Evolutionary conservation across 1,140 invertebrate genomes (phyloP).

Genomic region (Brachionus koreanus): DNA sequence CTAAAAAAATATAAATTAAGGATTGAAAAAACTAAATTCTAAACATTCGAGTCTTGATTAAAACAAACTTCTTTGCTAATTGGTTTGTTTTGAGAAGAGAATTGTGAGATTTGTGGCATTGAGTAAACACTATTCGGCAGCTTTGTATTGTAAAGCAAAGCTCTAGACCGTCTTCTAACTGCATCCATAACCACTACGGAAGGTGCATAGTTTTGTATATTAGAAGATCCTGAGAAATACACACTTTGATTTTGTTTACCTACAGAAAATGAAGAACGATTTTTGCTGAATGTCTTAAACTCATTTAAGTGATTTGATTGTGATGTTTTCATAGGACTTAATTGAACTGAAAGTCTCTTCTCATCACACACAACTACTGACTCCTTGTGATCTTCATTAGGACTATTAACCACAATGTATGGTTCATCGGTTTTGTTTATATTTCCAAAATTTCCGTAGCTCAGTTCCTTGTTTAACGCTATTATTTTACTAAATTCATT

Average conservation of each 20-base stretch:
- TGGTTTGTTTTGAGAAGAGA: neutral
- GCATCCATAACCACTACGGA: constrained; percentile 32
- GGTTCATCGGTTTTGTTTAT: neutral
- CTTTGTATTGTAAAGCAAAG: constrained; percentile 9
- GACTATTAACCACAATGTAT: neutral
- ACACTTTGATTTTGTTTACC: neutral
- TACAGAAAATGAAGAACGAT: neutral
- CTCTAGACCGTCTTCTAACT: constrained; percentile 31
- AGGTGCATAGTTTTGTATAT: neutral
- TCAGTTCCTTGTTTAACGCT: neutral
- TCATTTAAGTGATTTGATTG: neutral
- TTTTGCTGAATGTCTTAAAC: neutral
- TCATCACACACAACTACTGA: neutral
- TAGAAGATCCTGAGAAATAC: neutral
- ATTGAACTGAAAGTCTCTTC: constrained; percentile 22
- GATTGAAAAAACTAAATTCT: neutral
- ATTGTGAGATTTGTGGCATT: constrained; percentile 42
- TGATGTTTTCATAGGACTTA: neutral
- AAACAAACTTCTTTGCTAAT: neutral
- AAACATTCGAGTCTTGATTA: constrained; percentile 23
- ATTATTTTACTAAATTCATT: constrained; percentile 32
- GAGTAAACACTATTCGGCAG: constrained; percentile 32
- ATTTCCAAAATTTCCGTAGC: neutral
- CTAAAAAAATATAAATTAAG: neutral
- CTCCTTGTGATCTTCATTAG: neutral